These are phyloP conservation scores for Clarias magur DNA, from an alignment of 2,113 vertebrate species.

Conservation along the genomic window DNA sequence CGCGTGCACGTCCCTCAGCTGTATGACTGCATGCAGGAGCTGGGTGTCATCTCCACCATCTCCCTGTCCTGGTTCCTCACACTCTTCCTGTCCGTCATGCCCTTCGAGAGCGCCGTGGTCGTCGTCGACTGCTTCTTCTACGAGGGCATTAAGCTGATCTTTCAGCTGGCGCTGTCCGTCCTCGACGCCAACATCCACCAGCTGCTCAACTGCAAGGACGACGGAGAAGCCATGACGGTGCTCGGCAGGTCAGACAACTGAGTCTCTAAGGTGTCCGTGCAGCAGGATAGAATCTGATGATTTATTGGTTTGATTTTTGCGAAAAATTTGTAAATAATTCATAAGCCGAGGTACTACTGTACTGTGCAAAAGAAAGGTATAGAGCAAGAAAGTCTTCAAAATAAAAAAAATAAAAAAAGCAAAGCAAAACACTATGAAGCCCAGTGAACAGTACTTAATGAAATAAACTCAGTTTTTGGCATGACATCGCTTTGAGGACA, in stretches of 20 bases:
- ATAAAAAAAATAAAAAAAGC: no score
- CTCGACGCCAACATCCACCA: conserved; percentile 94
- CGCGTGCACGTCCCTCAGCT: conserved; percentile 93
- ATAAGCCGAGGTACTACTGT: no score
- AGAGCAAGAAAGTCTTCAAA: no score
- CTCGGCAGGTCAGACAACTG: conserved; percentile 83
- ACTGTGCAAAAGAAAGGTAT: no score
- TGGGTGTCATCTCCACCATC: conserved; percentile 97
- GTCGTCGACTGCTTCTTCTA: conserved; percentile 99
- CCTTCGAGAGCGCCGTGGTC: conserved; percentile 95
- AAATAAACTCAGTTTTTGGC: no score
- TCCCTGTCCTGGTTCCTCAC: conserved; percentile 99
- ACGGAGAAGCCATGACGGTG: conserved; percentile 98
- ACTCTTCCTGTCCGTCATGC: conserved; percentile 97
- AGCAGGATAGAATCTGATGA: neutral
- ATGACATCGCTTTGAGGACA: no score
- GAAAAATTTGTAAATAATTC: no score
- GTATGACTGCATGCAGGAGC: conserved; percentile 98
- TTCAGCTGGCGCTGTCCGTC: conserved; percentile 93
- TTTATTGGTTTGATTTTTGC: neutral
- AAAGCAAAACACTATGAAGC: no score
- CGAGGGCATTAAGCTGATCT: conserved; percentile 99
- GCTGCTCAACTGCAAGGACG: conserved; percentile 93
- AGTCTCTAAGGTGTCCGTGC: neutral
- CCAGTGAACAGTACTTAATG: no score